Base-by-base conservation (phyloP, 2,888 invertebrate genomes). In the Gonocerus acuteangulatus region DNA sequence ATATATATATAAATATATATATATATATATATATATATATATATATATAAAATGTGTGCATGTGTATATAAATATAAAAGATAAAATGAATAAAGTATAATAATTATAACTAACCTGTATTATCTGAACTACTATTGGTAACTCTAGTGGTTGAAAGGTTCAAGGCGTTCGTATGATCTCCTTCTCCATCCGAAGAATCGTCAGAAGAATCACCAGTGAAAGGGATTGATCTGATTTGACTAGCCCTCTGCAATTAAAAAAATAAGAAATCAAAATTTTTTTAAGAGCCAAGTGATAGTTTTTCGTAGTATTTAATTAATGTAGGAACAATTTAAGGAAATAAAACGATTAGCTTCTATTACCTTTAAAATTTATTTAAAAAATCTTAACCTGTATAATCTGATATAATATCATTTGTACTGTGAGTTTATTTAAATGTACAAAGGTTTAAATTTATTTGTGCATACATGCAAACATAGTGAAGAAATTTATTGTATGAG, bases 181-280 rank as follows among this genome's bases (percentile, higher is more conserved):
- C 89, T 74, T 93, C 93, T 23, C 94, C 93, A 72, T 95, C 95
- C 9, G 93, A 93, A 1, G 93, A 94, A 72, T 95, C 95, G 71
- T 92, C 92, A 0, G 92, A 91, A 2, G 93, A 93, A 70, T 95
- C 95, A 1, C 94, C 95, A 15, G 90, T 91, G 73, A 95, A 95
- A 7, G 95, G 95, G 83, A 94, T 91, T 47, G 93, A 94, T 69
- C 95, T 81, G 69, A 95, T 95, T 77, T 95, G 95, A 74, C 94
- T 93, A 67, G 95, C 95, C 70, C 94, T 84, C 84, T 87, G 74
- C 1, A 71, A 69, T 63, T 56, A 68, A 45, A 44, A 56, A 13
- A 27, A 44, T 11, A 52, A 39, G 11, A 15, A 27, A 1, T 16
- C n/a, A 48, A 13, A 18, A 45, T 16, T 9, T 27, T 27, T 27